Conservation (phyloP, 2,888 invertebrate genomes). For the Biston betularia region DNA sequence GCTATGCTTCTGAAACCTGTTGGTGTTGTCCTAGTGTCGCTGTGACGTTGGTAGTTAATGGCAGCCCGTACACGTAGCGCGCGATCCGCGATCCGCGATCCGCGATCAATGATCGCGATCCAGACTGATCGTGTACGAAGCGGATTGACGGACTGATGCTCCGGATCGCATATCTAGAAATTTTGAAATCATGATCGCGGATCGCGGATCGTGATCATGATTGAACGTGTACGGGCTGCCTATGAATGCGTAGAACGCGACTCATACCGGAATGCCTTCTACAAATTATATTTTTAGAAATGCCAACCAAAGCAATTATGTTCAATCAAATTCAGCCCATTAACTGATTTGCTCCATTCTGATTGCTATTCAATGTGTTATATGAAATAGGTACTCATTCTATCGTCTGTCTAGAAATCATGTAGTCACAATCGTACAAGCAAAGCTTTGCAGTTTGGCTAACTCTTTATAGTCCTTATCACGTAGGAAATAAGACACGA, state of each 20-base stretch:
- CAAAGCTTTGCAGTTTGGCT: conserved; percentile 26
- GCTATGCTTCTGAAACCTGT: conserved; percentile 21
- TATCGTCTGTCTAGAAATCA: conserved; percentile 5
- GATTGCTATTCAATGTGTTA: conserved; percentile 12
- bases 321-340: conserved; percentile 3
- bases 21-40: conserved; percentile 13
- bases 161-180: too few species aligned
- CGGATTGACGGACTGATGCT: too few species aligned
- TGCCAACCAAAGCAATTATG: conserved; percentile 15
- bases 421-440: conserved; percentile 25
- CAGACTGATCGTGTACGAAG: too few species aligned
- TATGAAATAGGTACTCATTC: conserved; percentile 21
- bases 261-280: conserved; percentile 13
- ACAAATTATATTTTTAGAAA: conserved; percentile 23
- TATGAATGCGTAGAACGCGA: conserved; percentile 24
- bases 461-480: conserved; percentile 34
- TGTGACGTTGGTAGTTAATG: neutral
- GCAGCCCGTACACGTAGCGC: too few species aligned
- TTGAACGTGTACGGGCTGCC: too few species aligned
- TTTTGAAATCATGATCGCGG: too few species aligned
- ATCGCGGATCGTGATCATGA: too few species aligned
- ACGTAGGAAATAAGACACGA: conserved; percentile 31
- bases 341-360: conserved; percentile 12
- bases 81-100: too few species aligned
- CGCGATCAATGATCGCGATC: too few species aligned